These are phyloP conservation scores for Rhodophaea formosa DNA, from an alignment of 2,888 invertebrate species.

Conservation along the genomic window DNA sequence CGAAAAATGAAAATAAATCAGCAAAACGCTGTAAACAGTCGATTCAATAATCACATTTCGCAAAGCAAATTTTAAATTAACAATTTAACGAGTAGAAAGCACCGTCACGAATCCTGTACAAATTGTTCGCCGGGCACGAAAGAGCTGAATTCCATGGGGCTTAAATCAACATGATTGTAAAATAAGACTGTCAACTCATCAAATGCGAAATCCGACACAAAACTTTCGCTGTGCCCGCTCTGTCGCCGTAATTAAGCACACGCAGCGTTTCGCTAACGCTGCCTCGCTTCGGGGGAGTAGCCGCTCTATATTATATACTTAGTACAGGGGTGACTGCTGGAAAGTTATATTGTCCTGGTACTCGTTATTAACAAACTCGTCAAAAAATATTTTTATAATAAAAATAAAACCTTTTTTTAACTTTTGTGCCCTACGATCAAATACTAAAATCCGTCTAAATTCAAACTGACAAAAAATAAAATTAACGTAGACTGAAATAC, in stretches of 20 bases:
- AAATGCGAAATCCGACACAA: constrained; percentile 21
- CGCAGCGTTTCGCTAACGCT: constrained; percentile 42
- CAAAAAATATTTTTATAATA: too few relatives aligned
- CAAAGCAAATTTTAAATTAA: constrained; percentile 1
- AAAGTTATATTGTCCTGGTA: constrained; percentile 4
- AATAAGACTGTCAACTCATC: constrained; percentile 38
- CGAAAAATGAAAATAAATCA: neutral
- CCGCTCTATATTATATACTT: constrained; percentile 27
- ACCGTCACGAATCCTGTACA: constrained; percentile 6
- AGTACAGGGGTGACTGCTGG: neutral
- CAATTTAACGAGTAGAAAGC: constrained; percentile 7
- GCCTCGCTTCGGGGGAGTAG: constrained; percentile 25
- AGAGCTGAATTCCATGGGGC: constrained; percentile 10
- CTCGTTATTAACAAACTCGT: too few relatives aligned
- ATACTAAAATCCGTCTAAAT: too few relatives aligned
- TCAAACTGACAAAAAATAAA: too few relatives aligned
- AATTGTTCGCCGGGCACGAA: constrained; percentile 4
- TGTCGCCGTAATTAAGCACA: constrained; percentile 53
- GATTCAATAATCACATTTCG: neutral
- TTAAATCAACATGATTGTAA: constrained; percentile 23
- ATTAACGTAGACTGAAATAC: too few relatives aligned
- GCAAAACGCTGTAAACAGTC: neutral
- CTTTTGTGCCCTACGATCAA: too few relatives aligned
- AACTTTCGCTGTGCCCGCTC: constrained; percentile 21
- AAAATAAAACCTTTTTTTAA: too few relatives aligned